Evolutionary conservation across 37 sponge, comb jelly and placozoan genomes (phyloP).

Genomic region (Geodia barretti): DNA sequence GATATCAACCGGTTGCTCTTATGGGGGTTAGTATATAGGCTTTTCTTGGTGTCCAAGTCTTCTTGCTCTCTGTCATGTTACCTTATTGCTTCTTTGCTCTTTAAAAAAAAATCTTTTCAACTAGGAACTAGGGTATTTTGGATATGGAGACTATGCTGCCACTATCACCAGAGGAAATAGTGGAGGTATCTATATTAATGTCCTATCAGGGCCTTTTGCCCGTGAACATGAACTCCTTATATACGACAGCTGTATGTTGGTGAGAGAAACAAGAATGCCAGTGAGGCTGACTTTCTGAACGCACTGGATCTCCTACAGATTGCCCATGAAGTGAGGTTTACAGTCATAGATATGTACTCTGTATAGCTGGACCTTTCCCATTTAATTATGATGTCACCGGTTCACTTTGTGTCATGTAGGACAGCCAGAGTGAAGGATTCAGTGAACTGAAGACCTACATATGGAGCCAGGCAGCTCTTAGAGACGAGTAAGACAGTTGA

Average conservation of each 20-base stretch:
- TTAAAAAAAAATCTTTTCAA: background rate
- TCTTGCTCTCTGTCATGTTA: background rate
- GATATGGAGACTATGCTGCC: constrained; percentile 49
- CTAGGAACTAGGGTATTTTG: constrained; percentile 21
- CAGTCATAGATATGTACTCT: background rate
- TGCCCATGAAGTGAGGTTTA: constrained; percentile 26
- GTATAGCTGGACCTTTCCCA: background rate
- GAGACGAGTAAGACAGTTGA: constrained; percentile 53
- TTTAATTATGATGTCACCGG: background rate
- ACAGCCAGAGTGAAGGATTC: constrained; percentile 5
- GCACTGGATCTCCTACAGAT: constrained; percentile 65
- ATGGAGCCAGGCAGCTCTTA: constrained; percentile 70
- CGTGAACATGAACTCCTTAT: background rate
- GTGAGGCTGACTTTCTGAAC: constrained; percentile 54
- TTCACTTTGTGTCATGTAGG: constrained; percentile 3
- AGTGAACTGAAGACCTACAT: constrained; percentile 42
- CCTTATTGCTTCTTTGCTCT: background rate
- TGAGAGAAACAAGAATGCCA: constrained; percentile 35
- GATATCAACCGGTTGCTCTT: background rate
- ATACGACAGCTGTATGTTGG: constrained; percentile 50
- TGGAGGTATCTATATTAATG: constrained; percentile 48
- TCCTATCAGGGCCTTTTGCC: background rate
- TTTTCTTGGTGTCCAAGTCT: background rate
- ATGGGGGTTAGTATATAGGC: background rate
- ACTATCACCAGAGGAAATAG: constrained; percentile 41